Evolutionary conservation across 1,140 invertebrate species (phyloP), one percentile per base, ranked within the genome.

Genomic region (Lasioglossum albipes): DNA sequence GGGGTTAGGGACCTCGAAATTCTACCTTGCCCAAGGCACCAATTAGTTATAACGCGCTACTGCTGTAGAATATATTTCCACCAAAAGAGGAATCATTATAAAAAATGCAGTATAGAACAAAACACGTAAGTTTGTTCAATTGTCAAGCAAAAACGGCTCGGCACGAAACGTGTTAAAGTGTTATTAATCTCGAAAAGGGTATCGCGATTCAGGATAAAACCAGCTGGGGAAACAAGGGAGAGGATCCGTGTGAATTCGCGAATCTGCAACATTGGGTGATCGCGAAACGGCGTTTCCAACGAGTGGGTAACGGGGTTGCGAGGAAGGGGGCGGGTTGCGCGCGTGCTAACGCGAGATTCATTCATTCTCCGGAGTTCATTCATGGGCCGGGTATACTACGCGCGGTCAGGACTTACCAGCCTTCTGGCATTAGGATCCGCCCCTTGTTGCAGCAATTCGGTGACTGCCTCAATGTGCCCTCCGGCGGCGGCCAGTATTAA

Each of bases 401-500:
- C 54, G 64, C 31, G 36, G 49, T 86, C 69, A 72, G 59, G 84
- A 93, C 94, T 95, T 94, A 97, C 97, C 93, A 97, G 94, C 93
- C 98, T 95, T 85, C 96, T 95, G 49, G 96, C 95, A 88, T 95
- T 95, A 2, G 97, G 95, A 94, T 98, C 97, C 3, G 97, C 98
- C 70, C 97, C 97, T 94, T 98, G 97, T 84, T 97, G 96, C 74
- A 98, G 92, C 78, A 99, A 93, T 93, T 98, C 97, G 86, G 95
- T 93, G 9, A 98, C 97, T 91, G 97, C 98, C 36, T 97, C 96
- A 71, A 96, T 94, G 92, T 98, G 97, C 4, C 98, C 97, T 92
- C 97, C 97, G 27, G 97, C 97, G 6, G 97, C 96, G 31, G 98
- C 96, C 85, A 98, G 94, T 88, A 98, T 98, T 68, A 98, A 94